Evolutionary conservation across 2,113 vertebrate species (phyloP).

Genomic region (Azemiops feae): DNA sequence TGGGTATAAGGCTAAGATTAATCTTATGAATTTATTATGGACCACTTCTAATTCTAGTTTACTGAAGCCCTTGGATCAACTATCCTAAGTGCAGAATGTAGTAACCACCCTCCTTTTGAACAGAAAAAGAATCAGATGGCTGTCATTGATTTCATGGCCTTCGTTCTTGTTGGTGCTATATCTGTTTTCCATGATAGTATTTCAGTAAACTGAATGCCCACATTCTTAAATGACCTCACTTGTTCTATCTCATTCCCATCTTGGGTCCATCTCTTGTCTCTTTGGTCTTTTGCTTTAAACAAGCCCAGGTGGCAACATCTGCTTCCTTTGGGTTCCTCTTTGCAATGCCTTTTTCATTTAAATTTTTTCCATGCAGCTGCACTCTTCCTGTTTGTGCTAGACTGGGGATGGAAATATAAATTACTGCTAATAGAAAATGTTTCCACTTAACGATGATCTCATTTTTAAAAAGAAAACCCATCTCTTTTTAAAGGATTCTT

Average conservation of each 20-base stretch:
- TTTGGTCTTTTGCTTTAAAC: background rate
- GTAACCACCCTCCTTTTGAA: background rate
- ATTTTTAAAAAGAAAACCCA: background rate
- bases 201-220: background rate
- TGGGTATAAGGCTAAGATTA: background rate
- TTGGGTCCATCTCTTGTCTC: background rate
- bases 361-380: background rate
- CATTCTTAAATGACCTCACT: background rate
- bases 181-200: background rate
- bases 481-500: background rate
- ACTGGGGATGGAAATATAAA: background rate
- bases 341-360: background rate
- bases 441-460: background rate
- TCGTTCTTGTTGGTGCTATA: background rate
- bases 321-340: background rate
- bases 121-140: background rate
- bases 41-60: background rate
- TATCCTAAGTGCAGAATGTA: background rate
- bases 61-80: background rate
- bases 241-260: background rate
- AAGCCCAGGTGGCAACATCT: background rate
- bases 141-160: background rate
- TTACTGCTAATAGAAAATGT: background rate
- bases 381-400: background rate
- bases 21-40: background rate